Evolutionary conservation across 2,888 invertebrate species (phyloP), one percentile per base, ranked within the genome.

Genomic region (Coleophora deauratella): DNA sequence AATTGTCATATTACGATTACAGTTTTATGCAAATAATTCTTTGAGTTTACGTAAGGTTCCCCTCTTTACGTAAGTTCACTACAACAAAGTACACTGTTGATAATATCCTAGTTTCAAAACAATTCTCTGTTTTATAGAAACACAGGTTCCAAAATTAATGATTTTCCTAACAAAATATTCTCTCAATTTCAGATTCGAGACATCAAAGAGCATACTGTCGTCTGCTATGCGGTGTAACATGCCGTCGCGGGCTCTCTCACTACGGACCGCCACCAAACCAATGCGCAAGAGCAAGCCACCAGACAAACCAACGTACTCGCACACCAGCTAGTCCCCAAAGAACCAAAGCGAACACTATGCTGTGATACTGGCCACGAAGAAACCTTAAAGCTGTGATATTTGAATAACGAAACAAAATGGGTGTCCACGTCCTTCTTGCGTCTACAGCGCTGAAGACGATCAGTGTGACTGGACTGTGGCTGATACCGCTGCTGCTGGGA

Each of bases 401-500:
- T 7, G 41, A 45, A 37, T 37, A 30, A 4, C 10, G 11, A 40
- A 27, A 40, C 42, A 67, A 72, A 55, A 93, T 93, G 93, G 93
- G 90, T 59, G 82, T 94, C 35, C 92, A 91, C 67, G 88, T 93
- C 10, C 86, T 94, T 38, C 79, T 93, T 48, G 90, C 93, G 42
- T 91, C 93, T n/a, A 91, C 93, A 45, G 93, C 93, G 46, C 77
- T 93, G 50, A 93, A 93, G 62, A 93, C 93, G 0, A 88, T 93
- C 46, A 92, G 93, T 33, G 88, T 94, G 43, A 91, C 92, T 2
- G 91, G 94, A 10, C 80, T 96, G 3, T 95, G 95, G 95, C 77
- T 96, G 41, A 91, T 96, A 45, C 96, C 96, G 0, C 72, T 96
- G 33, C 73, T 96, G 46, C 87, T 96, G 51, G 94, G 95, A 12